Conservation (phyloP, 2,888 invertebrate genomes). For the Pyrrhosoma nymphula region DNA sequence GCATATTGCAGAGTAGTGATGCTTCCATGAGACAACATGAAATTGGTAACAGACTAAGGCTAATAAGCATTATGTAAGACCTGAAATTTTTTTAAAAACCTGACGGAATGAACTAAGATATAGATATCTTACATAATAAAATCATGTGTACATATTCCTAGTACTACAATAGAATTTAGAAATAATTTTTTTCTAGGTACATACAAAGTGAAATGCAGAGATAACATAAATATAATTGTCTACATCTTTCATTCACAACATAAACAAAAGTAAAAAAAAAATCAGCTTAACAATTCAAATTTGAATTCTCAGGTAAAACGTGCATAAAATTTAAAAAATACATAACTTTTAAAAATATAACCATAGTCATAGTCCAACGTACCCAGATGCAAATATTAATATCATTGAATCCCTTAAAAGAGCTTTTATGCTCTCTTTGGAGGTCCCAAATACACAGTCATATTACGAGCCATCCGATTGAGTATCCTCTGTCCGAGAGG, state of each 20-base stretch:
- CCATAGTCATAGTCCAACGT: background rate
- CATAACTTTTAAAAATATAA: constrained; percentile 16
- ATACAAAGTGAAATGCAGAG: background rate
- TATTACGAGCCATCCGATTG: constrained; percentile 86
- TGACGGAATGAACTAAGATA: background rate
- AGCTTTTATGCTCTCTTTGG: constrained; percentile 41
- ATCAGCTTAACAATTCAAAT: background rate
- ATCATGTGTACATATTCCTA: background rate
- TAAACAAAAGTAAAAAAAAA: background rate
- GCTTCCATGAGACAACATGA: background rate
- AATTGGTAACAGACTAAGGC: background rate
- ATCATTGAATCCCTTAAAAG: background rate
- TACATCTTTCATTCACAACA: background rate
- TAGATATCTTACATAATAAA: background rate
- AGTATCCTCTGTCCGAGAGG: constrained; percentile 85
- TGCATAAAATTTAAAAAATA: constrained; percentile 26
- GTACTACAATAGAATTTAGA: background rate
- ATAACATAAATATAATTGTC: constrained; percentile 21
- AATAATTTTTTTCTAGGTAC: background rate
- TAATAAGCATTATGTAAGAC: background rate
- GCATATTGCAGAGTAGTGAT: constrained; percentile 6
- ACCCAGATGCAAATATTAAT: constrained; percentile 14
- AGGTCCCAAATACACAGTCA: constrained; percentile 79
- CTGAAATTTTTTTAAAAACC: background rate
- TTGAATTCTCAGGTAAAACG: background rate